A percentile compares a stretch with the other conserved stretches of the same genome.
phyloP scores from a whole-genome alignment of 2,888 invertebrate species.

The Ophion ellenae region DNA sequence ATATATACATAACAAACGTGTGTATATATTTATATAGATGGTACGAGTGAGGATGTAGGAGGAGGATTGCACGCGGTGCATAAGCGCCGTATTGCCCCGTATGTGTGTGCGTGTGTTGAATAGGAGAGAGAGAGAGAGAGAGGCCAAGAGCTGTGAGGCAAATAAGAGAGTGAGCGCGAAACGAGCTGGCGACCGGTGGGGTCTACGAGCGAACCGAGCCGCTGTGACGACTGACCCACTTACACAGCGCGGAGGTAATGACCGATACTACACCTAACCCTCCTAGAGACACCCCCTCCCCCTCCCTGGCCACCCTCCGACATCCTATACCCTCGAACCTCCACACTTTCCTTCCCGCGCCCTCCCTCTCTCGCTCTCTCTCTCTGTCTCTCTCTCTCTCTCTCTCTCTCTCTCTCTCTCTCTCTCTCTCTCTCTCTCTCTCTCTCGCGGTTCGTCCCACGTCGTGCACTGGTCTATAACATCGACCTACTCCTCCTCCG shows the following conservation, averaged over 20 bases:
- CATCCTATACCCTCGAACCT: slow-evolving; percentile 63
- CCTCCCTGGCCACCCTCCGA: slow-evolving; percentile 60
- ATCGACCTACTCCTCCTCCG: slow-evolving; percentile 45
- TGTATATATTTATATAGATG: background rate
- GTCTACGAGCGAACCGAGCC: slow-evolving; percentile 76
- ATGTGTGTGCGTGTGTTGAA: background rate
- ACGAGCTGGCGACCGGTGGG: slow-evolving; percentile 70
- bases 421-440: slow-evolving; percentile 52
- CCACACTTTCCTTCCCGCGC: slow-evolving; percentile 49
- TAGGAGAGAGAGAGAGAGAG: slow-evolving; percentile 36
- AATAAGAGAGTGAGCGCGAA: slow-evolving; percentile 52
- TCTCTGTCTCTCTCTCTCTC: slow-evolving; percentile 53
- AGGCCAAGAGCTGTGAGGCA: slow-evolving; percentile 53
- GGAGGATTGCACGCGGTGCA: background rate
- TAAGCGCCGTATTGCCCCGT: background rate
- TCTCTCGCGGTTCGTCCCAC: slow-evolving; percentile 31
- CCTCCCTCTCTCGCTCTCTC: slow-evolving; percentile 35
- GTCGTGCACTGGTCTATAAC: slow-evolving; percentile 38
- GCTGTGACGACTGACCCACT: slow-evolving; percentile 84
- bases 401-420: slow-evolving; percentile 42
- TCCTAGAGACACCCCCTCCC: slow-evolving; percentile 73
- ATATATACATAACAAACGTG: no score
- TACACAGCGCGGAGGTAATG: slow-evolving; percentile 83
- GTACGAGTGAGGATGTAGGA: background rate
- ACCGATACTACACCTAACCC: slow-evolving; percentile 84